Conservation (phyloP, 1,140 invertebrate genomes). For the Leptopilina clavipes region DNA sequence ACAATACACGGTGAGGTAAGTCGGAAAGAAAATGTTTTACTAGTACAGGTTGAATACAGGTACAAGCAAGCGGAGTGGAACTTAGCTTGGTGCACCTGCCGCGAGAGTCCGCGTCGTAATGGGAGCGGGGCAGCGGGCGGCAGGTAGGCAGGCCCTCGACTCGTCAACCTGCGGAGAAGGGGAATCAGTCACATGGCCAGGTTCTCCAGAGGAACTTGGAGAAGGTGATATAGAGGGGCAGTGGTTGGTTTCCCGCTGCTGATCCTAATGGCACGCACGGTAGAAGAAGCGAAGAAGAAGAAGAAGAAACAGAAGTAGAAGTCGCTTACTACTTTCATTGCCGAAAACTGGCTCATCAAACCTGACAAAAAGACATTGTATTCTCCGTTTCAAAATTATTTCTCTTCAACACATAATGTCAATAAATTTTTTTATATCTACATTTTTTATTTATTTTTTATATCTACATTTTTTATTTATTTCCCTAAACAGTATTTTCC, state of each 20-base stretch:
- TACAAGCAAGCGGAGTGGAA: conserved; percentile 67
- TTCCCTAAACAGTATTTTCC: no score
- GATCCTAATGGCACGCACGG: conserved; percentile 44
- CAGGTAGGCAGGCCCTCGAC: conserved; percentile 73
- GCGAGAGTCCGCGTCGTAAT: conserved; percentile 75
- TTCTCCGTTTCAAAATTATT: no score
- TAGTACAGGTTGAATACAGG: neutral
- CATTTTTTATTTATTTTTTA: no score
- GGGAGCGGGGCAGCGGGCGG: conserved; percentile 74
- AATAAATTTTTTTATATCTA: no score
- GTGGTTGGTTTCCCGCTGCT: conserved; percentile 17
- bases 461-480: no score
- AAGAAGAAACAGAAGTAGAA: no score
- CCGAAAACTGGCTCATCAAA: no score
- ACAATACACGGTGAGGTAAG: no score
- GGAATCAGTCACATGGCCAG: conserved; percentile 73
- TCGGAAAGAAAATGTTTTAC: conserved; percentile 16
- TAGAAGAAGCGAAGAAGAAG: conserved; percentile 45
- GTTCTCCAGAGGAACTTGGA: conserved; percentile 50
- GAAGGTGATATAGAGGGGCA: conserved; percentile 42
- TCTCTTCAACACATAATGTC: no score
- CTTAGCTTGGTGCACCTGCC: conserved; percentile 74
- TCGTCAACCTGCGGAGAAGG: conserved; percentile 70
- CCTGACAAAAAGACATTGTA: no score
- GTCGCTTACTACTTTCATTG: no score